Conservation (phyloP, 2,113 vertebrate genomes). For the Scophthalmus maximus region DNA sequence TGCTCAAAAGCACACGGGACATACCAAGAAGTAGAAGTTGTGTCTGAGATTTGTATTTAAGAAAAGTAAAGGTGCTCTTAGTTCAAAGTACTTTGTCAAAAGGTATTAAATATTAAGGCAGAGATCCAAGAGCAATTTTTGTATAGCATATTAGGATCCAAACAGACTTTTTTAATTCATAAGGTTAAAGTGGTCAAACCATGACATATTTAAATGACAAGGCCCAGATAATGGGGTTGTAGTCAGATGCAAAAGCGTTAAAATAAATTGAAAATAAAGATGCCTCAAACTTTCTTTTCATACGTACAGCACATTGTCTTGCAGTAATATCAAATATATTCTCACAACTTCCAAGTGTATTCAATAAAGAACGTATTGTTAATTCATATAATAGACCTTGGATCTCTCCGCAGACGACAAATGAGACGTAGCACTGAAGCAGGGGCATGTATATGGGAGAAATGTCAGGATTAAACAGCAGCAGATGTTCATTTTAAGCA, state of each 20-base stretch:
- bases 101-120: neutral
- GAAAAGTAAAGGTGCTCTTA: neutral
- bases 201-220: no score
- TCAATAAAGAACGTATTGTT: neutral
- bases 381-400: neutral
- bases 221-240: no score
- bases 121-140: no score
- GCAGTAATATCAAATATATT: neutral
- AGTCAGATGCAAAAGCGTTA: no score
- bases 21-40: neutral
- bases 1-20: neutral
- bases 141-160: no score
- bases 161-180: neutral
- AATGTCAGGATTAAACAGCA: neutral
- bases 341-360: neutral
- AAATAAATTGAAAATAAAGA: no score
- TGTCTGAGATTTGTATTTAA: conserved; percentile 2
- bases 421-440: neutral
- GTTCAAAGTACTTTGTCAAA: neutral
- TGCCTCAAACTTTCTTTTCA: no score
- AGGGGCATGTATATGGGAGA: neutral
- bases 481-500: neutral
- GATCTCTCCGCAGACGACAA: neutral
- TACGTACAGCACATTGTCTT: no score
- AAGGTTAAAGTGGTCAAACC: neutral